A percentile compares a stretch with the other conserved stretches of the same genome.
phyloP scores from a whole-genome alignment of 2,113 vertebrate genomes.

The Perognathus longimembris region DNA sequence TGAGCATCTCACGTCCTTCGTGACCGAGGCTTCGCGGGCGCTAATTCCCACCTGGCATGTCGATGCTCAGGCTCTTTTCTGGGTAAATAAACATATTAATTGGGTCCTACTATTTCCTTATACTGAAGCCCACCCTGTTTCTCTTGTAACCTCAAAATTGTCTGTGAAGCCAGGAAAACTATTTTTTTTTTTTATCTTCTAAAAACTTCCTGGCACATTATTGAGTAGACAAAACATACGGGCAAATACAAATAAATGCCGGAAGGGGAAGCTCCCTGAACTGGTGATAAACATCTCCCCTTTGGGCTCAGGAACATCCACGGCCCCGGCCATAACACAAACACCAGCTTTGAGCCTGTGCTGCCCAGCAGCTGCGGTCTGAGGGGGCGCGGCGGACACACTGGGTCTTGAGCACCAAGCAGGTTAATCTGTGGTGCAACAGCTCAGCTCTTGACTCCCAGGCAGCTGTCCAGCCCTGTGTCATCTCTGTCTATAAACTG shows the following conservation, averaged over 20 bases:
- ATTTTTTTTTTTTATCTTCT: not conserved
- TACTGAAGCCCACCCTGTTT: not conserved
- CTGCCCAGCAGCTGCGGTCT: not conserved
- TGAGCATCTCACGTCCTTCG: too few species aligned
- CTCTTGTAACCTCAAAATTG: not conserved
- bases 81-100: not conserved
- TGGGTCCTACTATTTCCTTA: not conserved
- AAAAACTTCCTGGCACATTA: not conserved
- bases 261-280: not conserved
- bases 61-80: not conserved
- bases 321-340: not conserved
- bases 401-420: not conserved
- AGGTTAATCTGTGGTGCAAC: slow-evolving; percentile 43
- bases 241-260: not conserved
- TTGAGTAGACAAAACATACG: not conserved
- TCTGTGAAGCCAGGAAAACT: not conserved
- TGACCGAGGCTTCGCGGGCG: too few species aligned
- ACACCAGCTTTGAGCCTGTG: not conserved
- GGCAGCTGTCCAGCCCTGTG: not conserved
- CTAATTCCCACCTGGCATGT: not conserved
- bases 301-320: not conserved
- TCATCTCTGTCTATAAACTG: not conserved
- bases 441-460: slow-evolving; percentile 23
- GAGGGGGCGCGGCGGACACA: slow-evolving; percentile 24
- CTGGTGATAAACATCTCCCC: not conserved